Evolutionary conservation across 2,113 vertebrate species (phyloP).

Genomic region (Anoplopoma fimbria): DNA sequence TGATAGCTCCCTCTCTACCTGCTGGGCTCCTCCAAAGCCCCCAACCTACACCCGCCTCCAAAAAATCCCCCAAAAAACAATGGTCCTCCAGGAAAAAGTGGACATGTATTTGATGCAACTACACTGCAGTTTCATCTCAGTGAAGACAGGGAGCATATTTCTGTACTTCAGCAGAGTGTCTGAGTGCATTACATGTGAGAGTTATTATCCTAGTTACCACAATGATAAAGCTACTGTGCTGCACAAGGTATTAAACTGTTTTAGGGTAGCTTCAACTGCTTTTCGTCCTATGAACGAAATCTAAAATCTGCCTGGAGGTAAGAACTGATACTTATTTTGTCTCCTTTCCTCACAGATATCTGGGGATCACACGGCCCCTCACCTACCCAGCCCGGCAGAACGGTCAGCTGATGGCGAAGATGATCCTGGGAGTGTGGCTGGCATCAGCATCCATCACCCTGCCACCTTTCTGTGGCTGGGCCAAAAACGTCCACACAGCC

Average conservation of each 20-base stretch:
- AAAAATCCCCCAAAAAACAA: constrained; percentile 54
- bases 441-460: constrained; percentile 86
- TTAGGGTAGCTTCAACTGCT: background rate
- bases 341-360: constrained; percentile 76
- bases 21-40: constrained; percentile 37
- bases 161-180: background rate
- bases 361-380: constrained; percentile 86
- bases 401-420: constrained; percentile 87
- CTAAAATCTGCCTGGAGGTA: constrained; percentile 4
- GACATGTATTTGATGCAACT: constrained; percentile 19
- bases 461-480: constrained; percentile 87
- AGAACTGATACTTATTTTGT: constrained; percentile 25
- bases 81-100: constrained; percentile 28
- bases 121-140: constrained; percentile 10
- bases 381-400: constrained; percentile 87
- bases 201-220: background rate
- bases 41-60: background rate
- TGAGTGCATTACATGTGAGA: background rate
- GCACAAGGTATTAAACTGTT: constrained; percentile 1
- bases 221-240: background rate
- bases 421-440: constrained; percentile 87
- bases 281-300: background rate
- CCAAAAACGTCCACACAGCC: constrained; percentile 83
- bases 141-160: background rate
- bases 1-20: constrained; percentile 53